These are phyloP conservation scores for Odontesthes bonariensis DNA, from an alignment of 2,113 vertebrate species.

Conservation along the genomic window DNA sequence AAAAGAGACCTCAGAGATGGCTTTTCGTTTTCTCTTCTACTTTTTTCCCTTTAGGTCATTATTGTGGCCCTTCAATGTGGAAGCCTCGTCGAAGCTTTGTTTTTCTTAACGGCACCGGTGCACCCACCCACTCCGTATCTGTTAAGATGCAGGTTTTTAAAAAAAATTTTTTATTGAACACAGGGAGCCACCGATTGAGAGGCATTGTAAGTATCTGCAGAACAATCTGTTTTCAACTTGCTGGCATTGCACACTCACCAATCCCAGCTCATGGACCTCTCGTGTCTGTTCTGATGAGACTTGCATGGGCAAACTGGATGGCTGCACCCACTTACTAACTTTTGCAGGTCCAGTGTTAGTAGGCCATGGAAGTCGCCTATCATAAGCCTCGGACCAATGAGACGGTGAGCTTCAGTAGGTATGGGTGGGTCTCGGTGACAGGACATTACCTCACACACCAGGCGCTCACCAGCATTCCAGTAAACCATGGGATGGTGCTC, in stretches of 20 bases:
- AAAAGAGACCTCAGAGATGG: slow-evolving; percentile 71
- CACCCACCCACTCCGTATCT: slow-evolving; percentile 48
- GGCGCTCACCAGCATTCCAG: slow-evolving; percentile 77
- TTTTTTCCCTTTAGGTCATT: slow-evolving; percentile 72
- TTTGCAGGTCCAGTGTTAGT: slow-evolving; percentile 61
- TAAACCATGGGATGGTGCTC: slow-evolving; percentile 75
- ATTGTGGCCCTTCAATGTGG: slow-evolving; percentile 67
- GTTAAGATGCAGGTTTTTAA: slow-evolving; percentile 64
- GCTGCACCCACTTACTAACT: slow-evolving; percentile 62
- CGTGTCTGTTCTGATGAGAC: slow-evolving; percentile 50
- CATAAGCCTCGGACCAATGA: slow-evolving; percentile 57
- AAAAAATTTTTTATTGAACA: slow-evolving; percentile 55
- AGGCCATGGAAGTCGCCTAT: slow-evolving; percentile 59
- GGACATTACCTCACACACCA: slow-evolving; percentile 81
- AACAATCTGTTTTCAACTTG: slow-evolving; percentile 66
- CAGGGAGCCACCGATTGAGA: slow-evolving; percentile 49
- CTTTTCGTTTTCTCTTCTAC: slow-evolving; percentile 66
- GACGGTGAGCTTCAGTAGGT: slow-evolving; percentile 62
- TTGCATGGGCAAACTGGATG: slow-evolving; percentile 61
- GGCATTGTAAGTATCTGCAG: slow-evolving; percentile 62
- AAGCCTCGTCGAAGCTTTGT: slow-evolving; percentile 66
- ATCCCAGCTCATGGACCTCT: slow-evolving; percentile 55
- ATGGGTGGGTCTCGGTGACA: slow-evolving; percentile 72
- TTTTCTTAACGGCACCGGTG: slow-evolving; percentile 56
- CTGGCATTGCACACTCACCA: slow-evolving; percentile 31